phyloP scores from a whole-genome alignment of 2,113 vertebrate species.

The Nanorana parkeri region DNA sequence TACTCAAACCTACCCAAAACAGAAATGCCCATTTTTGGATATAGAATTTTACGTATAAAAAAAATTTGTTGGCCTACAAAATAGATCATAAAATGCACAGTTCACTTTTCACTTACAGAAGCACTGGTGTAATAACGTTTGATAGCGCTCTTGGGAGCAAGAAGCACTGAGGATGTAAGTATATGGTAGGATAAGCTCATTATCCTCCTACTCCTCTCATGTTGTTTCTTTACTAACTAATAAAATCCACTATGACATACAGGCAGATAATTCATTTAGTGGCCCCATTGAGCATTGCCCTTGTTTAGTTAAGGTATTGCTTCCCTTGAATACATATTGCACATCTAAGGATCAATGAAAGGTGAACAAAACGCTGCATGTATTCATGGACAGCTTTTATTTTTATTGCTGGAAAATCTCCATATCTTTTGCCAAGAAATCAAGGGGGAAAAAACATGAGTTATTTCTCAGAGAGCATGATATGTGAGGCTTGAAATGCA shows the following conservation, averaged over 20 bases:
- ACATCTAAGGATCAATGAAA: constrained; percentile 24
- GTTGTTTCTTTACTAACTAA: too few species aligned
- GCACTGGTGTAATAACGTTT: too few species aligned
- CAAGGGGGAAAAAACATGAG: constrained; percentile 30
- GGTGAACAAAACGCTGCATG: constrained; percentile 13
- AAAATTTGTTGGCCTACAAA: too few species aligned
- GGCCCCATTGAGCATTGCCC: background rate
- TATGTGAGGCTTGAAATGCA: constrained; percentile 54
- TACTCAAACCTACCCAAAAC: too few species aligned
- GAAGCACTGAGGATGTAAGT: background rate
- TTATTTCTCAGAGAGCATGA: constrained; percentile 45
- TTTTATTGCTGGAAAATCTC: constrained; percentile 36
- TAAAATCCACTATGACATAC: background rate
- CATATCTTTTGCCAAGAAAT: constrained; percentile 34
- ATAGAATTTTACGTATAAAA: too few species aligned
- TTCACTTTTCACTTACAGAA: too few species aligned
- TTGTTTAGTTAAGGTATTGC: background rate
- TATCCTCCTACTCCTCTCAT: background rate
- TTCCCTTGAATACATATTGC: background rate
- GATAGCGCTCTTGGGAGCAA: too few species aligned
- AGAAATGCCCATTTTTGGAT: too few species aligned
- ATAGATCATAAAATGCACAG: too few species aligned
- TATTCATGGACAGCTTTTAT: constrained; percentile 14
- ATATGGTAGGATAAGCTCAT: background rate
- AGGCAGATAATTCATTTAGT: too few species aligned